Base-by-base conservation (phyloP, 2,797 vertebrate genomes). In the Lithobates pipiens region DNA sequence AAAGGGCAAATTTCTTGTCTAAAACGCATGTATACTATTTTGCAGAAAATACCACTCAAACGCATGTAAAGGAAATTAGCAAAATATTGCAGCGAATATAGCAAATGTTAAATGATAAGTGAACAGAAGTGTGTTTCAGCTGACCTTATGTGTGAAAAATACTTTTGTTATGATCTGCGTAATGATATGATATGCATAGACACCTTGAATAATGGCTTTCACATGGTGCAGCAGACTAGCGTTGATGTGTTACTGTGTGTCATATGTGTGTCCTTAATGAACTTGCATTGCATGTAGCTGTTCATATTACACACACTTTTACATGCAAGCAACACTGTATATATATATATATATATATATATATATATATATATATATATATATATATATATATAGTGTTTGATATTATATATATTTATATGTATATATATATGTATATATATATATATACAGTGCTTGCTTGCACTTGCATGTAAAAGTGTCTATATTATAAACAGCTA, bases 1-100 rank as follows among this genome's bases (percentile, higher is more conserved):
- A 63, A 46, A 68, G 18, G n/a, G 63, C 61, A 15, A 27, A 72
- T 72, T 81, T 73, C 69, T 50, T 73, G 69, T 46, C 42, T 46
- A 5, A 13, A 74, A 11, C 36, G 13, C 71, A n/a, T 57, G 29
- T 25, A 29, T 25, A 72, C 50, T 34, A 61, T 74, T 21, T n/a
- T 81, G 13, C n/a, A 81, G 39, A 42, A 32, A 42, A 10, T 67
- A 9, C 0, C 25, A 67, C 1, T 67, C 65, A 29, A 65, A 29
- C 2, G 21, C 65, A 10, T 29, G 10, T 72, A 61, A 72, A 70
- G 27, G 29, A 0, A 73, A 23, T 63, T 1, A 23, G 61, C 54
- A 42, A 50, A 27, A 36, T 34, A 34, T 34, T 70, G 29, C 34
- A 46, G 50, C 8, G 67, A 72, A 70, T 57, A 72, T 36, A 70